Evolutionary conservation across 2,888 invertebrate species (phyloP), one percentile per base, ranked within the genome.

Genomic region (Caenorhabditis sp.): DNA sequence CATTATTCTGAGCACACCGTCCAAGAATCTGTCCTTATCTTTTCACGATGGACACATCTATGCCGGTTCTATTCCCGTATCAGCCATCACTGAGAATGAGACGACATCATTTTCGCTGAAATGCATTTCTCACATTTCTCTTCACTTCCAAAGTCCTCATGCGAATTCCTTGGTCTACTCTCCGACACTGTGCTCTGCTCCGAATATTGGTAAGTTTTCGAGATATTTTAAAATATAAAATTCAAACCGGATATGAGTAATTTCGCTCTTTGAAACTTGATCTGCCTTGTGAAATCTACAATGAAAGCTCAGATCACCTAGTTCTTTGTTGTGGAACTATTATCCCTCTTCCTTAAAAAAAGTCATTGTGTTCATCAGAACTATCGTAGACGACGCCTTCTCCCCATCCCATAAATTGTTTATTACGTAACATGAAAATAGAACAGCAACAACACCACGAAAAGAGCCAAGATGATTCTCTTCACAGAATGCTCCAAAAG

Each of bases 151-250:
- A 26, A 75, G 80, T n/a, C 75, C 84, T 19, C 76, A 85, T 41
- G 84, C 80, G 8, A 85, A 86, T 56, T 82, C 86, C 12, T 72
- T 86, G n/a, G 64, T 87, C 10, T 84, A 87, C 77, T 87, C 87
- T n/a, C 87, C 87, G 3, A 81, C 87, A n/a, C 24, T 87, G 14
- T 87, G 87, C 51, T 80, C 80, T 5, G 75, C 84, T 14, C 44
- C 66, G 1, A 75, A 69, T 68, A 76, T 80, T 47, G 80, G 84
- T 83, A 49, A 70, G 83, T 69, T 61, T 79, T 63, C 44, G 38
- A 31, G 31, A 31, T 38, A 10, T 38, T 38, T 10, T 10, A 12
- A 38, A 38, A 26, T 22, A 7, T 51, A 6, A 54, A 59, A 14
- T 5, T 1, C 0, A 54, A 38, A 31, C 26, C 31, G 28, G 58